Evolutionary conservation across 2,113 vertebrate genomes (phyloP), one percentile per base, ranked within the genome.

Genomic region (Eulacestoma nigropectus): DNA sequence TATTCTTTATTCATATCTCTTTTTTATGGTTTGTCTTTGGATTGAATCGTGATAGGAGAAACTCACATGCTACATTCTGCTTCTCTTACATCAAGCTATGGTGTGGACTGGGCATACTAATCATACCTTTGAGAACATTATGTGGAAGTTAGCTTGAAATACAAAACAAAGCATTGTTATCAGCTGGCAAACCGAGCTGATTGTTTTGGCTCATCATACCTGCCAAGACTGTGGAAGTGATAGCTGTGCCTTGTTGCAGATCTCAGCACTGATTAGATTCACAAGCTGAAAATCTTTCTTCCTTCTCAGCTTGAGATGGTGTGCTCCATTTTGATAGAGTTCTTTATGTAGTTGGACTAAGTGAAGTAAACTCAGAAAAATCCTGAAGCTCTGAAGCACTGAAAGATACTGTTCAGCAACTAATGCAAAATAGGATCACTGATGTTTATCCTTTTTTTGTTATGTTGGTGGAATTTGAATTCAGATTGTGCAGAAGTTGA

Each of bases 61-160:
- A 30, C 29, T 63, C 9, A 7, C 0, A 0, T 5, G 2, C 57
- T 49, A 8, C 9, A n/a, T 26, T 82, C 64, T 35, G 11, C 20
- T 59, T 84, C 39, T 92, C 52, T 87, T n/a, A 56, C 30, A 25
- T 55, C 35, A 29, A 42, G 19, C 32, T 17, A 7, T 56, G 29
- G 20, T 53, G 15, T 87, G 41, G 22, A 59, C 20, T 53, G 21
- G 16, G 19, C 56, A 22, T 30, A 10, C 21, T n/a, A 50, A 6
- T 44, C n/a, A 7, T 23, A 32, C 32, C 62, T 55, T 65, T 5
- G 47, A 70, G 35, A 76, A 46, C 3, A 4, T 57, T 25, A 49
- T 62, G 67, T 74, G 3, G 1, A 42, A 78, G 32, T 63, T 47
- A 44, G 56, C 55, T 78, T 60, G 72, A 76, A 77, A 39, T 47